These are phyloP conservation scores for Sthenelais limicola DNA, from an alignment of 2,888 invertebrate genomes.

Conservation along the genomic window DNA sequence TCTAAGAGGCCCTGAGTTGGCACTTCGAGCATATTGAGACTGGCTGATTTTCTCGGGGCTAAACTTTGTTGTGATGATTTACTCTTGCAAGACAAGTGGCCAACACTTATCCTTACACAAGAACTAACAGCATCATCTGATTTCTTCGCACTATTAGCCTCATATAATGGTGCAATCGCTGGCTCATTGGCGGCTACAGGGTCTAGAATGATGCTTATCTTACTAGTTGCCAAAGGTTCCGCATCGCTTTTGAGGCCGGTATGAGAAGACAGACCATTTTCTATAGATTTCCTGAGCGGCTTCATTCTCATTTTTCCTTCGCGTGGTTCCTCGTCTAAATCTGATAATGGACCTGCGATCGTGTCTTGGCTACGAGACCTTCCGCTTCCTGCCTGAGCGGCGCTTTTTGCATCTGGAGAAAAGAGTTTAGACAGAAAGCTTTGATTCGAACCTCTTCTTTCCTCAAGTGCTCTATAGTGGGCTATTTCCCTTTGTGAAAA, in stretches of 20 bases:
- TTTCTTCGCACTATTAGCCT: not conserved
- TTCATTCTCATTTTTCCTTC: not conserved
- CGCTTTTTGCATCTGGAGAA: not conserved
- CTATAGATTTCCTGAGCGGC: not conserved
- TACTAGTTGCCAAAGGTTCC: not conserved
- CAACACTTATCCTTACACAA: not conserved
- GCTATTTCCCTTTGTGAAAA: conserved; percentile 17
- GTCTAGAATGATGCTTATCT: conserved; percentile 2
- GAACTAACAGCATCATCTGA: not conserved
- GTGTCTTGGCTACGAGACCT: conserved; percentile 1
- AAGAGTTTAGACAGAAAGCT: conserved; percentile 12
- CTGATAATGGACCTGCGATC: conserved; percentile 18
- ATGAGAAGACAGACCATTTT: not conserved
- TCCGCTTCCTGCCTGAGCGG: not conserved
- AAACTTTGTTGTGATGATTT: no score
- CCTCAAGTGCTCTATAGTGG: not conserved
- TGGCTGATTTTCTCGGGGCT: conserved; percentile 7
- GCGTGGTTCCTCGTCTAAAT: conserved; percentile 4
- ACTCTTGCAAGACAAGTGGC: no score
- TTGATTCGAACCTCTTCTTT: conserved; percentile 2
- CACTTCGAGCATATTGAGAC: conserved; percentile 7
- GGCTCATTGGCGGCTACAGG: not conserved
- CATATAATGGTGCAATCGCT: no score
- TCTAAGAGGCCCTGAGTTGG: not conserved
- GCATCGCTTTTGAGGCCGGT: not conserved